These are phyloP conservation scores for Globia sparganii DNA, from an alignment of 2,888 invertebrate genomes.

Conservation along the genomic window DNA sequence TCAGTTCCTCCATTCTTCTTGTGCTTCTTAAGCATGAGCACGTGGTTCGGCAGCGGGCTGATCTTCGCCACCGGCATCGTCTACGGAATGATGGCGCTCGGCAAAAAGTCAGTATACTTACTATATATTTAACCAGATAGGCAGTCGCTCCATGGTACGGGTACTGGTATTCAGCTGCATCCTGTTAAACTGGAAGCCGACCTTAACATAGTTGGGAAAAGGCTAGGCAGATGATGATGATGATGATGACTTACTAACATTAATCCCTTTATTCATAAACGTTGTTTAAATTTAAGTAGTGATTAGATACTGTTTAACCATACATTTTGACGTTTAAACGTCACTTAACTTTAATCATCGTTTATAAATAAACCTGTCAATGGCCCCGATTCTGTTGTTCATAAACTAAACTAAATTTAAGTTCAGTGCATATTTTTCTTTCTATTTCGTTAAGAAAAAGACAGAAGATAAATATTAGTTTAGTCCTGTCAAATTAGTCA, in stretches of 20 bases:
- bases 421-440: too few species aligned
- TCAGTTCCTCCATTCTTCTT: constrained; percentile 95
- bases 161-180: too few species aligned
- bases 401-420: too few species aligned
- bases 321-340: not conserved
- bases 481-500: too few species aligned
- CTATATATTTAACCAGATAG: not conserved
- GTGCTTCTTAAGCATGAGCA: constrained; percentile 92
- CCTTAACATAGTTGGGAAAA: too few species aligned
- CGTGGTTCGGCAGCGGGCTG: constrained; percentile 96
- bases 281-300: not conserved
- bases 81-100: constrained; percentile 98
- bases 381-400: too few species aligned
- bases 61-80: constrained; percentile 97
- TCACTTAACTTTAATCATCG: not conserved
- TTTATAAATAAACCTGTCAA: not conserved
- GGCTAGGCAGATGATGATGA: too few species aligned
- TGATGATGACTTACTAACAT: too few species aligned
- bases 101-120: constrained; percentile 95
- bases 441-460: too few species aligned
- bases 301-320: not conserved
- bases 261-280: not conserved
- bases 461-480: too few species aligned
- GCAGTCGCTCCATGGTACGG: too few species aligned
- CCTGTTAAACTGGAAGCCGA: too few species aligned